A percentile compares a stretch with the other conserved stretches of the same genome.
Evolutionary conservation across 92 coral and sea anemone genomes (phyloP).

Genomic region (Palythoa caribaeorum): DNA sequence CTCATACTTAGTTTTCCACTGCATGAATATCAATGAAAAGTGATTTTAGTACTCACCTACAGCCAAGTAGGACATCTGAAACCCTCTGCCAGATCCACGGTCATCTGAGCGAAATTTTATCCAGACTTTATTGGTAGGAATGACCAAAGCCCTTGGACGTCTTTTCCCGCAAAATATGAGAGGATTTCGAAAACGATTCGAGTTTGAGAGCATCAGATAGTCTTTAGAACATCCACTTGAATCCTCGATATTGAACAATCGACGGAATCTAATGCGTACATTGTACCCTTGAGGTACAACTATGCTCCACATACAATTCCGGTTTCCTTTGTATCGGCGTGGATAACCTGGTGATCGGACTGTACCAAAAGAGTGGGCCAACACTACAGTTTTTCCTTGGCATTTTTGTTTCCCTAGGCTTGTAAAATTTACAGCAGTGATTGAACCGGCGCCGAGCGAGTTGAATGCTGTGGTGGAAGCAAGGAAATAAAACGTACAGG

Average conservation of each 20-base stretch:
- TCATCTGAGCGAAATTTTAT: constrained; percentile 84
- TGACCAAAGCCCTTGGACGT: constrained; percentile 75
- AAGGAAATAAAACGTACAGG: neutral
- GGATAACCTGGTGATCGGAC: constrained; percentile 96
- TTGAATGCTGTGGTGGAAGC: constrained; percentile 13
- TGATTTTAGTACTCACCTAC: constrained; percentile 68
- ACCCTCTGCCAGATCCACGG: constrained; percentile 81
- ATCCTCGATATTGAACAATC: constrained; percentile 81
- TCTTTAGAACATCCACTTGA: constrained; percentile 86
- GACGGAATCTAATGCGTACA: constrained; percentile 86
- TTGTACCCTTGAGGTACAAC: constrained; percentile 91
- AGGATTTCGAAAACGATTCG: constrained; percentile 78
- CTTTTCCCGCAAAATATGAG: constrained; percentile 79
- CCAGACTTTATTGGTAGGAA: constrained; percentile 85
- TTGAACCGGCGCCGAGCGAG: constrained; percentile 36
- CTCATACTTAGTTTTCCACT: too few relatives aligned
- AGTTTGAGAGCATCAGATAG: constrained; percentile 80
- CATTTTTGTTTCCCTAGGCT: constrained; percentile 60
- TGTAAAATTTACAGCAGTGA: constrained; percentile 49
- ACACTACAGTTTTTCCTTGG: constrained; percentile 66
- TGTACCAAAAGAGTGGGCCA: constrained; percentile 78
- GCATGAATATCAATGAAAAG: too few relatives aligned
- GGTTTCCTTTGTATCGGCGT: constrained; percentile 68
- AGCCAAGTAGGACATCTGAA: constrained; percentile 80
- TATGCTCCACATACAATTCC: constrained; percentile 88